Evolutionary conservation across 2,113 vertebrate genomes (phyloP).

Genomic region (Haplotaxodon microlepis): DNA sequence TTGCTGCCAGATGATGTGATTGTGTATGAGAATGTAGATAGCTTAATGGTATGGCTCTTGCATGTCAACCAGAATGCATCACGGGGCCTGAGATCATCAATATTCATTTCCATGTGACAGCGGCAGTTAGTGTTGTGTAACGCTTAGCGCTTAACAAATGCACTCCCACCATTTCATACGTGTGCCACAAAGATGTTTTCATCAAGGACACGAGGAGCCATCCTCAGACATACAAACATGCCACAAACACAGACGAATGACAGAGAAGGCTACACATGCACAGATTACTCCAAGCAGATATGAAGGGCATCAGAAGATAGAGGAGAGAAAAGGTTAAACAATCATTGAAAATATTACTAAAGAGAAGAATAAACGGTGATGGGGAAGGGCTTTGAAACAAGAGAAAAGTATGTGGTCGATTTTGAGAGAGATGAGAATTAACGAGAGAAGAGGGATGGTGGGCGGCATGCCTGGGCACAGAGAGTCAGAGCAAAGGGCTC

Average conservation of each 20-base stretch:
- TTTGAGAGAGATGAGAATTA: too few species aligned
- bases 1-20: background rate
- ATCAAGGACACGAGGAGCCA: conserved; percentile 4
- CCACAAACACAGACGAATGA: background rate
- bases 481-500: conserved; percentile 14
- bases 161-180: conserved; percentile 40
- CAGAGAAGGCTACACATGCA: background rate
- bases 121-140: conserved; percentile 53
- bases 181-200: conserved; percentile 33
- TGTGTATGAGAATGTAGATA: background rate
- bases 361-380: background rate
- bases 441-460: conserved; percentile 1
- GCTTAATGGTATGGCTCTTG: conserved; percentile 16
- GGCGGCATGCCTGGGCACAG: background rate
- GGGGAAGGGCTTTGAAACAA: background rate
- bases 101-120: conserved; percentile 63
- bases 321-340: background rate
- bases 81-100: conserved; percentile 48
- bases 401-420: background rate
- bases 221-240: conserved; percentile 3
- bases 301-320: background rate
- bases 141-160: conserved; percentile 47
- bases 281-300: background rate
- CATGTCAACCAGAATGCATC: conserved; percentile 42
- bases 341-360: background rate